These are phyloP conservation scores for Fabriciana adippe DNA, from an alignment of 2,888 invertebrate genomes.

Conservation along the genomic window DNA sequence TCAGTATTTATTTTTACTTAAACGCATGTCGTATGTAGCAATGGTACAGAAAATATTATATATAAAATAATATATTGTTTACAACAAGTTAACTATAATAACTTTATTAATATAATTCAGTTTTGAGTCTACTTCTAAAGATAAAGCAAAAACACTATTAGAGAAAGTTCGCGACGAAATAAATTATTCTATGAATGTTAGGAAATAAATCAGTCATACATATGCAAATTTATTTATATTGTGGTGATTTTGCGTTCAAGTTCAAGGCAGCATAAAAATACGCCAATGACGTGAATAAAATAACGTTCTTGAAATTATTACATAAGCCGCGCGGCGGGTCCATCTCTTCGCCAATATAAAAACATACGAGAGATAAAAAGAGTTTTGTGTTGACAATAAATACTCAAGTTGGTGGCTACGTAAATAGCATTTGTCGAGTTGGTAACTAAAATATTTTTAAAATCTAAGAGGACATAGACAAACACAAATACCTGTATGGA, in stretches of 20 bases:
- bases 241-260: conserved; percentile 48
- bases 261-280: conserved; percentile 54
- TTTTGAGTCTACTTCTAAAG: too few species aligned
- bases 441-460: conserved; percentile 8
- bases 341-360: too few species aligned
- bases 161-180: conserved; percentile 17
- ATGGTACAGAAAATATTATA: not conserved
- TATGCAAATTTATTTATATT: conserved; percentile 37
- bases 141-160: conserved; percentile 1
- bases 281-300: conserved; percentile 42
- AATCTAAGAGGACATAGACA: not conserved
- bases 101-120: too few species aligned
- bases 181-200: conserved; percentile 10
- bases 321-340: not conserved
- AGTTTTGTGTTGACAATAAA: too few species aligned
- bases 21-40: not conserved
- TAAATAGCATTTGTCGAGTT: not conserved
- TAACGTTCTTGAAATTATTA: conserved; percentile 20
- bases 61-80: not conserved
- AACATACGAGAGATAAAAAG: too few species aligned
- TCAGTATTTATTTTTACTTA: not conserved
- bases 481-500: not conserved
- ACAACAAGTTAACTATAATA: too few species aligned
- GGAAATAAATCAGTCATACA: conserved; percentile 24
- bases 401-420: too few species aligned